phyloP scores from a whole-genome alignment of 2,888 invertebrate genomes.

The Tenthredo livida region DNA sequence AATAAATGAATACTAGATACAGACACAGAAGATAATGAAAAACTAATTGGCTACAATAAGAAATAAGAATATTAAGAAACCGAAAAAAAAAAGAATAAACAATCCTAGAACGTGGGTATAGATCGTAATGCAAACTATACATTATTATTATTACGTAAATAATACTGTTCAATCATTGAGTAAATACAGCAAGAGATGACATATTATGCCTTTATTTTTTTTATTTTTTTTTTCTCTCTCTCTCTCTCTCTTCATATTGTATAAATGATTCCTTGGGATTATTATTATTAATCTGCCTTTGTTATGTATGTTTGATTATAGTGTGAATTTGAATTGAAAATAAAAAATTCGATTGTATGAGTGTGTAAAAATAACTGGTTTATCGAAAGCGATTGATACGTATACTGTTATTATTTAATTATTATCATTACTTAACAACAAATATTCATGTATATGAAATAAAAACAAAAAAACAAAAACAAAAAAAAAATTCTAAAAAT shows the following conservation, averaged over 20 bases:
- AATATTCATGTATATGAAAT: conserved; percentile 60
- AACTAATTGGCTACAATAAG: not conserved
- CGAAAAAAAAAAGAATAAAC: not conserved
- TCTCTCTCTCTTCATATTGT: conserved; percentile 61
- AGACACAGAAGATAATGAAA: not conserved
- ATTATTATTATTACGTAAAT: not conserved
- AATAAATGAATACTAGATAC: conserved; percentile 16
- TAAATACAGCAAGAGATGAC: conserved; percentile 32
- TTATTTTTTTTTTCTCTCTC: too few species aligned
- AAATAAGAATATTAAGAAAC: too few species aligned
- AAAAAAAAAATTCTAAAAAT: conserved; percentile 55
- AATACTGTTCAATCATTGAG: conserved; percentile 4
- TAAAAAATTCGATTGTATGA: conserved; percentile 59
- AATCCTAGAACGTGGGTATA: not conserved
- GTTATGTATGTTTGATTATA: conserved; percentile 53
- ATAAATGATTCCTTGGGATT: conserved; percentile 61
- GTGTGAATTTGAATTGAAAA: conserved; percentile 14
- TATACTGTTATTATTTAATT: conserved; percentile 64
- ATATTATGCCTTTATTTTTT: not conserved
- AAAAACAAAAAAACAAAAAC: conserved; percentile 42
- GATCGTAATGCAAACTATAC: not conserved
- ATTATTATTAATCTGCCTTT: conserved; percentile 12
- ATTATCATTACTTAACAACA: conserved; percentile 51
- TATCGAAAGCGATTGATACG: conserved; percentile 63
- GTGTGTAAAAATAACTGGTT: conserved; percentile 62